Evolutionary conservation across 2,113 vertebrate genomes (phyloP), one percentile per base, ranked within the genome.

Genomic region (Anolis sagrei): DNA sequence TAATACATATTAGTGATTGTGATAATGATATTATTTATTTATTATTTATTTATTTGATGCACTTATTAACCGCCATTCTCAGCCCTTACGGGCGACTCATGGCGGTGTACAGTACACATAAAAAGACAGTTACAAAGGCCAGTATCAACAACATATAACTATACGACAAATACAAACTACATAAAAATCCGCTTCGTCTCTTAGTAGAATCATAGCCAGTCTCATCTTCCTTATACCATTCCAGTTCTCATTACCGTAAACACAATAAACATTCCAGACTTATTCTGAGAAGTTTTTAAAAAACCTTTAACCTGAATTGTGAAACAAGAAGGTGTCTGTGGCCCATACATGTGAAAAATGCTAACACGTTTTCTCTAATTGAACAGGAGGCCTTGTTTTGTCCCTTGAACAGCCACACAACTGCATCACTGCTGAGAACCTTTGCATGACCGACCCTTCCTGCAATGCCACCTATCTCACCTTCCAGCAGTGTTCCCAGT

Each of bases 381-480:
- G 54, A 62, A 66, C 88, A 97, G 96, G 94, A 84, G 86, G 93
- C 29, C 79, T 91, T 88, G 87, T 92, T 89, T 79, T 91, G 84
- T 61, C 79, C 25, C 49, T 51, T 66, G 69, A 84, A 78, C 64
- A 86, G 51, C 4, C 83, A 0, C 92, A 83, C 5, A 97, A 96
- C 90, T 99, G 98, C 93, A 88, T 97, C 44, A 78, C 94, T 80
- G 98, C 97, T 0, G 97, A 97, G 89, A 96, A 93, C 90, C 92
- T 95, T 83, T 99, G 98, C 92, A 89, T 96, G 83, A 94, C 93
- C 0, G 95, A 98, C 79, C 87, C 95, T 7, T 86, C 79, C 86
- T 99, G 98, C 94, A 96, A 92, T 88, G 94, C 91, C 82, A 95
- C 95, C 32, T 98, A 98, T 88, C 95, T 93, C 7, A 92, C 93